phyloP scores from a whole-genome alignment of 2,888 invertebrate genomes.

The Cantharis flavilabris region DNA sequence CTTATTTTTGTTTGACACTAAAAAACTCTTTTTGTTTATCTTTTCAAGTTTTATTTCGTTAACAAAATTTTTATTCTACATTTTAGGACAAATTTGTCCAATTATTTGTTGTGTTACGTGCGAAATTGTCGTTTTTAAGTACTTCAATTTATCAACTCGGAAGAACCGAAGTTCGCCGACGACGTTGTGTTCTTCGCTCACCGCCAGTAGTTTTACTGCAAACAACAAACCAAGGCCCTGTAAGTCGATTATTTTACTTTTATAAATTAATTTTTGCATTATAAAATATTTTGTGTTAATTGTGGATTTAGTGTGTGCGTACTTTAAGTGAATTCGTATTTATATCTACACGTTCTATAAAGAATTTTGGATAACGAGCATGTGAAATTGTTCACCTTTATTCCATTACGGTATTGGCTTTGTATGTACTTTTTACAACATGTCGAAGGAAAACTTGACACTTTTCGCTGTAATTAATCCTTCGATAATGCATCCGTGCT shows the following conservation, averaged over 20 bases:
- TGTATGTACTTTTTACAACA: slow-evolving; percentile 18
- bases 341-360: neutral
- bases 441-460: slow-evolving; percentile 10
- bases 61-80: slow-evolving; percentile 25
- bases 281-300: neutral
- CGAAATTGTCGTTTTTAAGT: slow-evolving; percentile 19
- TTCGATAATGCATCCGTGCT: neutral
- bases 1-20: slow-evolving; percentile 31
- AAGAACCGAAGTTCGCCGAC: slow-evolving; percentile 34
- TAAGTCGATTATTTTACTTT: slow-evolving; percentile 53
- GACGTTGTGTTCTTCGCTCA: slow-evolving; percentile 13
- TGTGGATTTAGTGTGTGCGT: slow-evolving; percentile 6
- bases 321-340: neutral
- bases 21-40: slow-evolving; percentile 27
- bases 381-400: slow-evolving; percentile 1
- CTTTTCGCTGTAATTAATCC: neutral
- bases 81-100: slow-evolving; percentile 17
- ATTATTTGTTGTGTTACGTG: neutral
- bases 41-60: slow-evolving; percentile 22
- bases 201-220: slow-evolving; percentile 33
- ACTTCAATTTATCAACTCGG: slow-evolving; percentile 32
- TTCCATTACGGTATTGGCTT: neutral
- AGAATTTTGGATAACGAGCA: neutral
- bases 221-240: slow-evolving; percentile 59
- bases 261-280: slow-evolving; percentile 12